Evolutionary conservation across 1,140 invertebrate species (phyloP).

Genomic region (Lasioglossum albipes): DNA sequence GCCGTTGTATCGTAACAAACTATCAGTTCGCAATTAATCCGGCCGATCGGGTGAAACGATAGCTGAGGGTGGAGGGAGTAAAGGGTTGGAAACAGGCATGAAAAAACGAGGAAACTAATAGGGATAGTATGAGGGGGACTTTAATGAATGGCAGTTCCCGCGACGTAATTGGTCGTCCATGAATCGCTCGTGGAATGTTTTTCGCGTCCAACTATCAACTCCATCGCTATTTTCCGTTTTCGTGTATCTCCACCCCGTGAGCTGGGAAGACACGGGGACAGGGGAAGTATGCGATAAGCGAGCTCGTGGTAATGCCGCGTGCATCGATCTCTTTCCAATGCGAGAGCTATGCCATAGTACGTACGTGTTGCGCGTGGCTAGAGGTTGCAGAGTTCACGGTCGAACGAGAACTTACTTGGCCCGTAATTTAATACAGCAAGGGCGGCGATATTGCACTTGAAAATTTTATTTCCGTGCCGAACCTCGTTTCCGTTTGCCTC

Average conservation of each 20-base stretch:
- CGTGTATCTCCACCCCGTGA: not conserved
- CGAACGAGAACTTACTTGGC: too few relatives aligned
- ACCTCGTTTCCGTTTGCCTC: too few relatives aligned
- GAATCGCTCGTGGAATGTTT: not conserved
- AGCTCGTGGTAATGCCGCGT: not conserved
- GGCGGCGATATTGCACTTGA: too few relatives aligned
- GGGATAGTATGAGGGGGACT: conserved; percentile 2
- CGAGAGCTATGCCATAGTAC: too few relatives aligned
- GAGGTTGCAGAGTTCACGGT: too few relatives aligned
- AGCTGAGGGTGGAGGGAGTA: not conserved
- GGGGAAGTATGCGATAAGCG: not conserved
- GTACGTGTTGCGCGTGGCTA: too few relatives aligned
- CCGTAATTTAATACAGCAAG: too few relatives aligned
- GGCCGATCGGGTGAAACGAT: not conserved
- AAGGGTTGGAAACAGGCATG: not conserved
- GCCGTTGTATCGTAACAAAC: not conserved
- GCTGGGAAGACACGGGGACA: not conserved
- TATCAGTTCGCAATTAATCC: conserved; percentile 3
- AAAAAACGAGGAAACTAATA: not conserved
- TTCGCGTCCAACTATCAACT: conserved; percentile 2
- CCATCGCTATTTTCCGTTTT: not conserved
- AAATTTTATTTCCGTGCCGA: too few relatives aligned
- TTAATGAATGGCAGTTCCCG: conserved; percentile 3
- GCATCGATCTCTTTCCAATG: not conserved
- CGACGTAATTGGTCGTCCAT: not conserved